A percentile compares a stretch with the other conserved stretches of the same genome.
Evolutionary conservation across 2,113 vertebrate species (phyloP).

Genomic region (Montifringilla adamsi): DNA sequence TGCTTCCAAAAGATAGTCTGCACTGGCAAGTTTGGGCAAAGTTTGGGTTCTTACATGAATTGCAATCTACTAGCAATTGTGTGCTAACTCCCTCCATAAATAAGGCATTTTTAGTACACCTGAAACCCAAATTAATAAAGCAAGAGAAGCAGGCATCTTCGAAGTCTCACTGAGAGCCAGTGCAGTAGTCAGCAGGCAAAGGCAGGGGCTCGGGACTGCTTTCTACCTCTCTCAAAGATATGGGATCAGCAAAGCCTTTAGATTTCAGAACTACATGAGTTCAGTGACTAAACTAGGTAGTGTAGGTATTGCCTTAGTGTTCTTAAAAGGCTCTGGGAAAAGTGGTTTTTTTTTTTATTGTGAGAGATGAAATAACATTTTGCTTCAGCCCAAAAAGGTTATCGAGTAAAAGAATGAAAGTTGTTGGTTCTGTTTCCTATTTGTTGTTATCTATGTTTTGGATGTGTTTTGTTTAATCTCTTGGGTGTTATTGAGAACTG

Average conservation of each 20-base stretch:
- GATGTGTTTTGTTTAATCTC: background rate
- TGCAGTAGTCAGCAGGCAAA: background rate
- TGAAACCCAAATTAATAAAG: background rate
- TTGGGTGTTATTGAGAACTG: background rate
- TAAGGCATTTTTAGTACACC: background rate
- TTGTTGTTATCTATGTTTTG: background rate
- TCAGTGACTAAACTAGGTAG: background rate
- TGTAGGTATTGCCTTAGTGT: accelerated
- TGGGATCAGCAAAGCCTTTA: background rate
- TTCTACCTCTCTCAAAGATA: background rate
- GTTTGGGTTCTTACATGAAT: background rate
- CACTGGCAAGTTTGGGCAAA: background rate
- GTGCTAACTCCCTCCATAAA: background rate
- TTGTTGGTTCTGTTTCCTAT: background rate
- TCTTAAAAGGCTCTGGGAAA: background rate
- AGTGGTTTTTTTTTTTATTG: background rate
- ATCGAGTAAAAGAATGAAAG: background rate
- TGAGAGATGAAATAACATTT: background rate
- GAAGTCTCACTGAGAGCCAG: background rate
- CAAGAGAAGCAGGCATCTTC: background rate
- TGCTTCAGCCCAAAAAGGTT: background rate
- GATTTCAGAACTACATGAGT: background rate
- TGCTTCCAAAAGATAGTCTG: background rate
- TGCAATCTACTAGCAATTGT: background rate
- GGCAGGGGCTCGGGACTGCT: background rate